These are phyloP conservation scores for Malachius bipustulatus DNA, from an alignment of 2,888 invertebrate species.

Conservation along the genomic window DNA sequence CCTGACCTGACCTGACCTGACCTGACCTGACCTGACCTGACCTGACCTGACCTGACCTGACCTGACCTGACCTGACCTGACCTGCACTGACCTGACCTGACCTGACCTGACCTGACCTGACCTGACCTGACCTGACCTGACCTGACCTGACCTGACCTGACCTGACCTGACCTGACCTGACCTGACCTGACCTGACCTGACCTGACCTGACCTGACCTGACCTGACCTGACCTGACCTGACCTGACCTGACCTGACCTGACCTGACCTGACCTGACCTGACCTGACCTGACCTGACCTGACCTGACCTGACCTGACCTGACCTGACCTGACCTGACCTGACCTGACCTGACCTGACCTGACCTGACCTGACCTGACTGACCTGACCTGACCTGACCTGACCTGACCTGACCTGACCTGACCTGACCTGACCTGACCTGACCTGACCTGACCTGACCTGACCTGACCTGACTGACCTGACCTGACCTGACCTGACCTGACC, in stretches of 20 bases:
- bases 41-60: constrained; percentile 4
- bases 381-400: too few species aligned
- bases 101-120: constrained; percentile 4
- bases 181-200: too few species aligned
- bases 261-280: constrained; percentile 4
- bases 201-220: too few species aligned
- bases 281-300: constrained; percentile 4
- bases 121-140: constrained; percentile 4
- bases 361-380: constrained; percentile 4
- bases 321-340: constrained; percentile 4
- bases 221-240: background rate
- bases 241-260: too few species aligned
- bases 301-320: constrained; percentile 4
- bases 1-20: too few species aligned
- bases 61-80: too few species aligned
- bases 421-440: constrained; percentile 44
- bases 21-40: too few species aligned
- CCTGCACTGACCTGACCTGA: too few species aligned
- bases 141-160: too few species aligned
- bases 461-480: too few species aligned
- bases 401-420: constrained; percentile 26
- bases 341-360: constrained; percentile 4
- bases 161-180: too few species aligned
- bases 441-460: constrained; percentile 38
- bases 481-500: constrained; percentile 36